Evolutionary conservation across 2,888 invertebrate species (phyloP).

Genomic region (Andrena flavipes): DNA sequence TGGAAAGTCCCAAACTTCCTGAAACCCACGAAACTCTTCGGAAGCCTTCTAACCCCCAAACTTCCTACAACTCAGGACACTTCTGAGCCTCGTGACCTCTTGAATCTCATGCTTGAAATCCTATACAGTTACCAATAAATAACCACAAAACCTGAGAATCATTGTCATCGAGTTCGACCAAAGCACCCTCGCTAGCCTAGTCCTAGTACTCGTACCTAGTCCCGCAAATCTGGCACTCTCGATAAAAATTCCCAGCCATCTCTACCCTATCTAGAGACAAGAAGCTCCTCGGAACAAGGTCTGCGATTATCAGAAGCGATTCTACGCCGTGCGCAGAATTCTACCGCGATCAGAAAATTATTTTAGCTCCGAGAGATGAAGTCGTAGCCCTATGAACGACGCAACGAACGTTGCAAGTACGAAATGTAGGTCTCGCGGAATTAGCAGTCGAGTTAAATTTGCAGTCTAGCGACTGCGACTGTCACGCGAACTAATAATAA

Average conservation of each 20-base stretch:
- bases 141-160: background rate
- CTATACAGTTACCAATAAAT: background rate
- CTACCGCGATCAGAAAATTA: background rate
- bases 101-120: background rate
- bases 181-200: background rate
- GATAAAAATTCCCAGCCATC: background rate
- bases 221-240: background rate
- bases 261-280: background rate
- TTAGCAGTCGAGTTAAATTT: constrained; percentile 37
- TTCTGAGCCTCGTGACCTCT: background rate
- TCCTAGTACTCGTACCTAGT: background rate
- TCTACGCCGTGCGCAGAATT: background rate
- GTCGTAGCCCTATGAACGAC: background rate
- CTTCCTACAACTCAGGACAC: constrained; percentile 1
- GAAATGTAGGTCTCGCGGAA: constrained; percentile 47
- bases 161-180: background rate
- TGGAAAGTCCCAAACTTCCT: background rate
- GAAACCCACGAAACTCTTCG: constrained; percentile 1
- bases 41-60: background rate
- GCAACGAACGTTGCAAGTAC: constrained; percentile 27
- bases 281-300: background rate
- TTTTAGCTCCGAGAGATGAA: background rate
- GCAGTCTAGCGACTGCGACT: constrained; percentile 46
- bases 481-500: constrained; percentile 38
- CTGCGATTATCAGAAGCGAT: background rate